Conservation (phyloP, 1,140 invertebrate genomes). For the Lasaia peninsularis region DNA sequence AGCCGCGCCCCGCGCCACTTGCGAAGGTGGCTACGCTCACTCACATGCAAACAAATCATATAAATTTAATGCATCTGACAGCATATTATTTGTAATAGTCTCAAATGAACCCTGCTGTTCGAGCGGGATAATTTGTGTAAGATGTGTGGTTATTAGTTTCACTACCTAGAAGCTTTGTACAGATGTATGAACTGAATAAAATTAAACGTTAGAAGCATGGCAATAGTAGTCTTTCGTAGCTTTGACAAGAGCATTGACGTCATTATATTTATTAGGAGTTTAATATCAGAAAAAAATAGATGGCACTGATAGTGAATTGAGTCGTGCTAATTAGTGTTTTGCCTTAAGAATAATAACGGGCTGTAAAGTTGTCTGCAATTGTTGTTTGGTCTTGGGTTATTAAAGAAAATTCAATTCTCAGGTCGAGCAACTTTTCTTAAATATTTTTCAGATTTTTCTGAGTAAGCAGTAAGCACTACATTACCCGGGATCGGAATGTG, state of each 20-base stretch:
- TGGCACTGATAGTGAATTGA: no score
- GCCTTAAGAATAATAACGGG: no score
- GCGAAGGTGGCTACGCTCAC: slow-evolving; percentile 42
- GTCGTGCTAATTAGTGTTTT: no score
- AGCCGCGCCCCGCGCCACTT: slow-evolving; percentile 53
- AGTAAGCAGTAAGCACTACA: no score
- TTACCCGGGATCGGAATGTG: no score
- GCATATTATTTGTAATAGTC: slow-evolving; percentile 38
- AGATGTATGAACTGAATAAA: background rate
- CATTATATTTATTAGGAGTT: no score
- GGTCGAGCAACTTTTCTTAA: no score
- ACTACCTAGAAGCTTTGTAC: slow-evolving; percentile 2
- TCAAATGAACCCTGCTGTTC: slow-evolving; percentile 27
- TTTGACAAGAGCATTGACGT: background rate
- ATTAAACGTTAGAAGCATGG: background rate
- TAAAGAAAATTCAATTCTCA: no score
- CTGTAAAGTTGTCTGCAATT: no score
- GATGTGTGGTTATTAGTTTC: slow-evolving; percentile 14
- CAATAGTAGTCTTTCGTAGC: background rate
- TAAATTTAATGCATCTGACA: slow-evolving; percentile 43
- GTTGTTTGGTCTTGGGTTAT: no score
- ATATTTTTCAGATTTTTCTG: no score
- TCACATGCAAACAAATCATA: slow-evolving; percentile 53
- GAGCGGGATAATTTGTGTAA: slow-evolving; percentile 18
- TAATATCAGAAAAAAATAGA: no score